phyloP scores from a whole-genome alignment of 2,888 invertebrate species.

The Rhabditoides inermis region DNA sequence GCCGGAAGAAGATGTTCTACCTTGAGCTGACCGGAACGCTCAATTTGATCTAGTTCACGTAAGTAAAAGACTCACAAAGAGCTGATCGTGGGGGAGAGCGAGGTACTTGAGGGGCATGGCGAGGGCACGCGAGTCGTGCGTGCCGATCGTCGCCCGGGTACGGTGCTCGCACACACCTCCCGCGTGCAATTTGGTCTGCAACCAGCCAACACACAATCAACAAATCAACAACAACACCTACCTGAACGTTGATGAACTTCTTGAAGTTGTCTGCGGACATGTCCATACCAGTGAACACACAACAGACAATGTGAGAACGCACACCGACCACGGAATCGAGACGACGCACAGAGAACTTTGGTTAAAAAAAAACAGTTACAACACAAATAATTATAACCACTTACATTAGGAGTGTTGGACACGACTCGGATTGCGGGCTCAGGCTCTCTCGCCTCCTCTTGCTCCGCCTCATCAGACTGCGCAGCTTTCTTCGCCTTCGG shows the following conservation, averaged over 20 bases:
- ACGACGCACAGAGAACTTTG: conserved; percentile 14
- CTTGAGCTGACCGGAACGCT: too few relatives aligned
- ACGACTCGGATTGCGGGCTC: background rate
- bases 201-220: conserved; percentile 2
- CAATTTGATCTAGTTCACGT: too few relatives aligned
- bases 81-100: conserved; percentile 63
- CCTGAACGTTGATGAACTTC: conserved; percentile 32
- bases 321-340: conserved; percentile 20
- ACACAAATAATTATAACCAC: background rate
- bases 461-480: conserved; percentile 1
- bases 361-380: background rate
- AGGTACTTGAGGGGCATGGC: conserved; percentile 64
- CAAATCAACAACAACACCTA: conserved; percentile 1
- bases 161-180: conserved; percentile 68
- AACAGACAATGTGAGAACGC: conserved; percentile 29
- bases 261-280: conserved; percentile 23
- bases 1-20: too few relatives aligned
- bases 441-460: conserved; percentile 5
- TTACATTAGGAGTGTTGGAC: conserved; percentile 3
- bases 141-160: conserved; percentile 72
- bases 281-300: conserved; percentile 24
- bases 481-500: background rate
- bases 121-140: conserved; percentile 69
- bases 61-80: conserved; percentile 60
- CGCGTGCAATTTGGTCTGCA: conserved; percentile 62